These are phyloP conservation scores for Yponomeuta cagnagella DNA, from an alignment of 2,888 invertebrate genomes.

Conservation along the genomic window DNA sequence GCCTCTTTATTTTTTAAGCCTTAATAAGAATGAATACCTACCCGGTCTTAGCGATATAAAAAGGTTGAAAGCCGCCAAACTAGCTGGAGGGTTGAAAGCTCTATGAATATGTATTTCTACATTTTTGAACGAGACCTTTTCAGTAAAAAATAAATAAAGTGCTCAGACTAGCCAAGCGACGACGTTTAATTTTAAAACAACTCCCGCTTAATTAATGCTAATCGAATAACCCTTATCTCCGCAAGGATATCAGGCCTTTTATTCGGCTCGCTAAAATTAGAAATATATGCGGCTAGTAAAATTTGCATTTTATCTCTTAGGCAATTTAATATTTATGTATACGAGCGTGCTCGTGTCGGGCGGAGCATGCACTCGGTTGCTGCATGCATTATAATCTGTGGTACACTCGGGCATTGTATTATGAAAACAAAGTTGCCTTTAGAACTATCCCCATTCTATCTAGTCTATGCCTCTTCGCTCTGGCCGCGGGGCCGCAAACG, in stretches of 20 bases:
- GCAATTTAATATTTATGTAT: conserved; percentile 68
- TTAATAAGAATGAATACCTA: not conserved
- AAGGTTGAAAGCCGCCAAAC: too few relatives aligned
- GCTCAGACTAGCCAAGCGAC: not conserved
- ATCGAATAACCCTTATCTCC: conserved; percentile 17
- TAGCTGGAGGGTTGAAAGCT: too few relatives aligned
- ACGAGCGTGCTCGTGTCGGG: conserved; percentile 52
- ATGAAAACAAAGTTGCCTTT: conserved; percentile 11
- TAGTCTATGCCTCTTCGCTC: not conserved
- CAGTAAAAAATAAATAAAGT: not conserved
- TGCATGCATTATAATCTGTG: conserved; percentile 54
- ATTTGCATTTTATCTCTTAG: conserved; percentile 72
- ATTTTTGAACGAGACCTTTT: too few relatives aligned
- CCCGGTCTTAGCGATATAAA: not conserved
- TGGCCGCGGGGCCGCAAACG: not conserved
- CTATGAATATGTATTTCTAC: too few relatives aligned
- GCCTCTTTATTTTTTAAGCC: conserved; percentile 7
- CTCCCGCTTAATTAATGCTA: conserved; percentile 11
- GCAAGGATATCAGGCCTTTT: conserved; percentile 41
- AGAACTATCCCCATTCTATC: not conserved
- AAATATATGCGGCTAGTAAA: conserved; percentile 53
- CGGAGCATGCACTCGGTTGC: conserved; percentile 31
- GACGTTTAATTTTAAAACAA: conserved; percentile 1
- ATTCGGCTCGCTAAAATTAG: conserved; percentile 41
- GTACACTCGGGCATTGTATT: conserved; percentile 25